Evolutionary conservation across 2,888 invertebrate species (phyloP).

Genomic region (Ectemnius cavifrons): DNA sequence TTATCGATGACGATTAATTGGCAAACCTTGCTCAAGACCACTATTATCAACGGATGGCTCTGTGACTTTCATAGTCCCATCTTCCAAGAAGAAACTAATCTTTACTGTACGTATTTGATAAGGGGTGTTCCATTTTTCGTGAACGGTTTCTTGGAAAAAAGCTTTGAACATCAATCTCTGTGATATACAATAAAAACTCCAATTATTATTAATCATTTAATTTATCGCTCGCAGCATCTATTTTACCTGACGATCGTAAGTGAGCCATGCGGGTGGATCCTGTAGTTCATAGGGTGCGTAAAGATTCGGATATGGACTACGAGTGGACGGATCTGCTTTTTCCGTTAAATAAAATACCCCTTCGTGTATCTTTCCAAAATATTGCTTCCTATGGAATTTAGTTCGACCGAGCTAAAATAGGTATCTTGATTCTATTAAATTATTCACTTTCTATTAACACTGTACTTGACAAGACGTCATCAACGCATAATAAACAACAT

Average conservation of each 20-base stretch:
- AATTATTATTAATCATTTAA: constrained; percentile 17
- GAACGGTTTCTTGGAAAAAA: constrained; percentile 88
- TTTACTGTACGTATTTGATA: constrained; percentile 88
- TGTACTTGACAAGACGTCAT: not conserved
- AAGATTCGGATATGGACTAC: constrained; percentile 83
- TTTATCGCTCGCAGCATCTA: not conserved
- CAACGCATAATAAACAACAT: too few species aligned
- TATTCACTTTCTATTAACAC: not conserved
- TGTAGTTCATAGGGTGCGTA: constrained; percentile 88
- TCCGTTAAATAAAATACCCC: constrained; percentile 83
- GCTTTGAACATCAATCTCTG: constrained; percentile 88
- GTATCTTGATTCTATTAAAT: not conserved
- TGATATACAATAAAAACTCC: constrained; percentile 20
- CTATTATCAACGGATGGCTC: constrained; percentile 91
- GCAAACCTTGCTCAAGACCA: constrained; percentile 89
- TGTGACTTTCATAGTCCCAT: constrained; percentile 92
- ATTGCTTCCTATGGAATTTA: constrained; percentile 82
- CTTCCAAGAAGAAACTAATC: constrained; percentile 92
- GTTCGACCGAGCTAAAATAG: constrained; percentile 81
- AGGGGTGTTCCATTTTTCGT: constrained; percentile 83
- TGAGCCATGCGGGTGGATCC: constrained; percentile 90
- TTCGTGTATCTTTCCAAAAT: constrained; percentile 81
- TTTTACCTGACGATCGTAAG: constrained; percentile 90
- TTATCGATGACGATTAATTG: constrained; percentile 16
- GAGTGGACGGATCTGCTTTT: constrained; percentile 81